phyloP scores from a whole-genome alignment of 2,113 vertebrate species.

The Cinclus mexicanus region DNA sequence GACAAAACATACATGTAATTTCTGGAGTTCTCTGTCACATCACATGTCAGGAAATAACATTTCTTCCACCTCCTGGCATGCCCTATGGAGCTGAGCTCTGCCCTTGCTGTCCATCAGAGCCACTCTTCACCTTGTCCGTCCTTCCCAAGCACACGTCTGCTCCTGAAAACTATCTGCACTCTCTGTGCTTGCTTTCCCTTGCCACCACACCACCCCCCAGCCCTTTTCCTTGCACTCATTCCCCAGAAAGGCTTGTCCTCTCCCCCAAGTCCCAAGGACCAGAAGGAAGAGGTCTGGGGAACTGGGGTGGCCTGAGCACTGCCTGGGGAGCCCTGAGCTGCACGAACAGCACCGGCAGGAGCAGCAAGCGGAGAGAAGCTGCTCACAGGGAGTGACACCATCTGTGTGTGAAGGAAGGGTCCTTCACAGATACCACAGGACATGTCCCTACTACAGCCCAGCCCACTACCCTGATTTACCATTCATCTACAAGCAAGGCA shows the following conservation, averaged over 20 bases:
- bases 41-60: not conserved
- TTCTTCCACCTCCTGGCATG: not conserved
- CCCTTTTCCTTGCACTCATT: not conserved
- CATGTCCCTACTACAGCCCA: not conserved
- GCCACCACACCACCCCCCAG: rapidly evolving
- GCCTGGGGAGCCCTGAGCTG: not conserved
- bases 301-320: not conserved
- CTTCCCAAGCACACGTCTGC: not conserved
- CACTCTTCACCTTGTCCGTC: not conserved
- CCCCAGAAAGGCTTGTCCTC: not conserved
- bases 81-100: not conserved
- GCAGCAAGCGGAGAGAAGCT: rapidly evolving
- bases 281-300: not conserved
- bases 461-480: not conserved
- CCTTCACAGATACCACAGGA: not conserved
- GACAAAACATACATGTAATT: not conserved
- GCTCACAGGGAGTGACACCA: not conserved
- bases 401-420: rapidly evolving
- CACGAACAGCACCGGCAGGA: not conserved
- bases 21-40: not conserved
- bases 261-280: not conserved
- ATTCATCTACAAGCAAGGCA: not conserved
- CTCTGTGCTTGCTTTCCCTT: not conserved
- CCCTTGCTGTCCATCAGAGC: not conserved
- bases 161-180: not conserved